Base-by-base conservation (phyloP, 2,797 vertebrate genomes). In the Crocidura indochinensis region DNA sequence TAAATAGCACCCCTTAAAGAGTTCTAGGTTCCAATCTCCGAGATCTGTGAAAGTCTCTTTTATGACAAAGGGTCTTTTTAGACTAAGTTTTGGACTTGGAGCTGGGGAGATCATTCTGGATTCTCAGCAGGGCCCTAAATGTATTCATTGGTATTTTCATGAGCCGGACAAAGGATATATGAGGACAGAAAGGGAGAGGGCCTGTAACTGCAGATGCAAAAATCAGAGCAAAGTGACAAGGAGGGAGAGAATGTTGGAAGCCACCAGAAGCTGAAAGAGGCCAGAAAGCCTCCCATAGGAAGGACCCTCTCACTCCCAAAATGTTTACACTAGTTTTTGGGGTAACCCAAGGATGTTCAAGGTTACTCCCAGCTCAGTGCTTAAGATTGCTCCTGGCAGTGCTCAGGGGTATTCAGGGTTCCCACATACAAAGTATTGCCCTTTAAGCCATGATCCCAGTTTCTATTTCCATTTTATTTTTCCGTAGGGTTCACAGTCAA, bases 181-280 rank as follows among this genome's bases (percentile, higher is more conserved):
- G 38, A 38, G 38, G 38, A 38, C 15, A 38, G 29, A 83, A 65
- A 6, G 74, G 11, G 11, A 65, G 44, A 75, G 27, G 11, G 38
- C 11, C 20, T 1, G 1, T 76, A 22, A 69, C 19, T 6, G 5
- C 14, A 19, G 51, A 77, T 72, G 44, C 53, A 67, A 72, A 69
- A 19, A 64, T 15, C 17, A 6, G 79, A 31, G 77, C 38, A 27
- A 60, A 0, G 9, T 14, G 26, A 76, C 26, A 12, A 46, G 49
- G 49, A 84, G 64, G 26, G 53, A 17, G 75, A 91, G 87, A 53
- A 29, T 26, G 31, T 75, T 67, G 53, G 69, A 56, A 92, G 76
- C 53, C 26, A n/a, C 81, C 27, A 53, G 51, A 53, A 53, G 51
- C 51, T 53, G 51, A 53, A 53, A 27, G 68, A 68, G 67, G 27